Percentiles rank a stretch among this genome's conserved stretches.
Conservation (phyloP, 1,140 invertebrate genomes). For the Procambarus clarkii region DNA sequence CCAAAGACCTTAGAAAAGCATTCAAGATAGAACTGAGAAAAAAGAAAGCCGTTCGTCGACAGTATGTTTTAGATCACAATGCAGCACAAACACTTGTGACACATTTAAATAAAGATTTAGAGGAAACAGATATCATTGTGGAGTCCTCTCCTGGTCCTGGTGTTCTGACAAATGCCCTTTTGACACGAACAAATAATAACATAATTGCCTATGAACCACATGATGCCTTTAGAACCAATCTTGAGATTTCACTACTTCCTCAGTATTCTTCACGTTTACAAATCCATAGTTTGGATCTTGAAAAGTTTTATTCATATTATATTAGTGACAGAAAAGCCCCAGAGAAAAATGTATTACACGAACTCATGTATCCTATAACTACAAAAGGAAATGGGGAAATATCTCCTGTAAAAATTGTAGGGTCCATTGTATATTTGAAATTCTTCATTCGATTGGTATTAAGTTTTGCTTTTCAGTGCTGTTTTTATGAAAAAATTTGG, state of each 20-base stretch:
- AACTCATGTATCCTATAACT: neutral
- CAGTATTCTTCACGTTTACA: constrained; percentile 11
- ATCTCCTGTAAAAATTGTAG: constrained; percentile 25
- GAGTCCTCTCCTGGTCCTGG: constrained; percentile 28
- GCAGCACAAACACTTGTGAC: constrained; percentile 9
- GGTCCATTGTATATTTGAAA: constrained; percentile 6
- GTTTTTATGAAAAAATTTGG: constrained; percentile 29
- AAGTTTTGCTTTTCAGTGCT: constrained; percentile 33
- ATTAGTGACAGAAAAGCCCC: neutral
- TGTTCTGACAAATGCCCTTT: neutral
- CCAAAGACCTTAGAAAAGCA: neutral
- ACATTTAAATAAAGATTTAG: constrained; percentile 21
- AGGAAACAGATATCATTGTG: constrained; percentile 18
- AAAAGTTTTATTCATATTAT: constrained; percentile 46
- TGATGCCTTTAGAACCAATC: neutral
- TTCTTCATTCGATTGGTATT: constrained; percentile 9
- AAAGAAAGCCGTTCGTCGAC: neutral
- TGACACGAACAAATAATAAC: constrained; percentile 8
- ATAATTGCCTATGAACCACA: constrained; percentile 29
- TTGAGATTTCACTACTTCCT: neutral
- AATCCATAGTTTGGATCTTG: neutral
- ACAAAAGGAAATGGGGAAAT: neutral
- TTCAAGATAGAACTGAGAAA: neutral
- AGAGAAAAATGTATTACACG: neutral
- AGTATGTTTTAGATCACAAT: constrained; percentile 7